These are phyloP conservation scores for Nemopilema nomurai DNA, from an alignment of 30 jellyfish, hydroid and myxozoan genomes.

Conservation along the genomic window DNA sequence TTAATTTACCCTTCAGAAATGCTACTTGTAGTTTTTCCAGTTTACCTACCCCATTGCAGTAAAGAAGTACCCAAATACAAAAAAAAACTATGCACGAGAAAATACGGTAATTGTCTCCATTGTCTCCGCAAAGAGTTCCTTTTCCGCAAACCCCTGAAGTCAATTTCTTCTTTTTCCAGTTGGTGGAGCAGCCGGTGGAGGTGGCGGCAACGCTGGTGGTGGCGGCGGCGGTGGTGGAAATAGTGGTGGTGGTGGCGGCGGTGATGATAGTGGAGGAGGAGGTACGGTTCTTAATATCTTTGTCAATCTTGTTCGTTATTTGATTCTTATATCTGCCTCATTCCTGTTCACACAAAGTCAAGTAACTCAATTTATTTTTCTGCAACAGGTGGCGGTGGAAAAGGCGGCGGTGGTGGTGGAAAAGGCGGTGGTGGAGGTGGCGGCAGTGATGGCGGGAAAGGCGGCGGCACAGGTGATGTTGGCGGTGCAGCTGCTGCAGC, in stretches of 20 bases:
- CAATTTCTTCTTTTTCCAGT: background rate
- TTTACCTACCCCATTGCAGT: too few relatives aligned
- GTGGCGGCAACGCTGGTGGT: conserved; percentile 59
- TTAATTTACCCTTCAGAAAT: too few relatives aligned
- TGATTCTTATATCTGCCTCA: too few relatives aligned
- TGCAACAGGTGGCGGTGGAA: conserved; percentile 78
- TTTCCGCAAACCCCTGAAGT: too few relatives aligned
- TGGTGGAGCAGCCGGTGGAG: conserved; percentile 75
- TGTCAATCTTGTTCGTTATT: too few relatives aligned
- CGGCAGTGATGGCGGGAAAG: conserved; percentile 90
- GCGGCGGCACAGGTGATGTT: conserved; percentile 86
- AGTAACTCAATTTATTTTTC: background rate
- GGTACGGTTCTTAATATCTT: conserved; percentile 17
- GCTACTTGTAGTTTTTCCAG: too few relatives aligned
- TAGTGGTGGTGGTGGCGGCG: conserved; percentile 61
- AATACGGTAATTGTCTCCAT: too few relatives aligned
- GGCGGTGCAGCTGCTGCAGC: conserved; percentile 98
- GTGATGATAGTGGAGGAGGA: conserved; percentile 70
- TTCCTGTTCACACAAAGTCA: too few relatives aligned
- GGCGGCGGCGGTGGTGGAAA: conserved; percentile 70
- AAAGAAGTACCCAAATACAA: too few relatives aligned
- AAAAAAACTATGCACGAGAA: too few relatives aligned
- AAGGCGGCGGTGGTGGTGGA: conserved; percentile 89
- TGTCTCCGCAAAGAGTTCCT: too few relatives aligned
- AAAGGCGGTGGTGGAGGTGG: conserved; percentile 86